Conservation (phyloP, 2,888 invertebrate species). For the Drosophila subsilvestris region DNA sequence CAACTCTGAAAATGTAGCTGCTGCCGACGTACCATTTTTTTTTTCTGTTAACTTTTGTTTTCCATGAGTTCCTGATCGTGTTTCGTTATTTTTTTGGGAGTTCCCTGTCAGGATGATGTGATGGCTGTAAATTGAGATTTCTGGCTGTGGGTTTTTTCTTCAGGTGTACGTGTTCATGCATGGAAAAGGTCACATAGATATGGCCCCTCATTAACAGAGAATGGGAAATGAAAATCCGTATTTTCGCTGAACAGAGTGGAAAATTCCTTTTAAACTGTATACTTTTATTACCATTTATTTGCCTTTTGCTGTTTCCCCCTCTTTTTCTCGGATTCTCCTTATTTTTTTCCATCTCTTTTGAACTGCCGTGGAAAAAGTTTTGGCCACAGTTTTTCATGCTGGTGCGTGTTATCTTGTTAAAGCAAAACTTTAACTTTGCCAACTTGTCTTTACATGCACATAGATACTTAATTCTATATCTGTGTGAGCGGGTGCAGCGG, state of each 20-base stretch:
- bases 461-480: conserved; percentile 39
- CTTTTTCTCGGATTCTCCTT: background rate
- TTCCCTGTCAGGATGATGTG: conserved; percentile 21
- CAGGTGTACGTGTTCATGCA: background rate
- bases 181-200: background rate
- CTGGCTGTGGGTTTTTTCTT: background rate
- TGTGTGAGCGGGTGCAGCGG: conserved; percentile 36
- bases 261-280: background rate
- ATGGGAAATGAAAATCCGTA: background rate
- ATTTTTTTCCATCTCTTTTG: conserved; percentile 8
- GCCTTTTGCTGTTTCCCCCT: background rate
- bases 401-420: conserved; percentile 79
- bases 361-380: conserved; percentile 61
- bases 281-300: conserved; percentile 2
- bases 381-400: conserved; percentile 76
- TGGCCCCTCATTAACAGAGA: background rate
- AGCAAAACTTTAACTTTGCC: conserved; percentile 75
- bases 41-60: conserved; percentile 31
- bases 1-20: background rate
- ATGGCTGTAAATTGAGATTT: conserved; percentile 8
- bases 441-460: conserved; percentile 67
- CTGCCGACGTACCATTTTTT: conserved; percentile 10
- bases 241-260: background rate
- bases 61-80: conserved; percentile 65
- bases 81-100: conserved; percentile 63